Evolutionary conservation across 2,888 invertebrate species (phyloP).

Genomic region (Hydraecia micacea): DNA sequence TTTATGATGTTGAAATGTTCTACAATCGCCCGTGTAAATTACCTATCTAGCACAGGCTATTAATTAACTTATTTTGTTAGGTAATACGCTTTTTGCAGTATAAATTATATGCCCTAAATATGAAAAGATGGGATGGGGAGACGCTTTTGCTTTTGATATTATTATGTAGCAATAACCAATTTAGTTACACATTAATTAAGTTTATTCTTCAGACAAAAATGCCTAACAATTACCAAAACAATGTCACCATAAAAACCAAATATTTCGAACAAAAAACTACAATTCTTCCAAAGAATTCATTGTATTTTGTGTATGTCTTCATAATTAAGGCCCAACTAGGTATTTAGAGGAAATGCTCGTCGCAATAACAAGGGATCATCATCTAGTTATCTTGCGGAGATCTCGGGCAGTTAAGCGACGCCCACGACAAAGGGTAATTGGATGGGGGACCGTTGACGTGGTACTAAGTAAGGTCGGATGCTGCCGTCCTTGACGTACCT

Average conservation of each 20-base stretch:
- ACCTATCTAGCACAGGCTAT: conserved; percentile 21
- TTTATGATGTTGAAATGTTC: conserved; percentile 38
- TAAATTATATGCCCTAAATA: neutral
- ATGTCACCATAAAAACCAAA: conserved; percentile 14
- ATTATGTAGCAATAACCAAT: neutral
- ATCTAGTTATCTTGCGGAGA: conserved; percentile 61
- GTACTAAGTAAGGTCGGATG: conserved; percentile 40
- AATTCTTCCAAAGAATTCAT: conserved; percentile 25
- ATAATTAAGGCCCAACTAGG: conserved; percentile 51
- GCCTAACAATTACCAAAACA: conserved; percentile 31
- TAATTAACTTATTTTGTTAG: conserved; percentile 20
- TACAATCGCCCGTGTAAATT: conserved; percentile 29
- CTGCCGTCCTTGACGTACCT: conserved; percentile 41
- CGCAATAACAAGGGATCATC: conserved; percentile 54
- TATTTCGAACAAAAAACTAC: conserved; percentile 21
- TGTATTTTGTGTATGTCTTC: conserved; percentile 41
- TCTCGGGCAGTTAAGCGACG: conserved; percentile 60
- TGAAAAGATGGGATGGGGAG: neutral
- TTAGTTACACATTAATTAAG: neutral
- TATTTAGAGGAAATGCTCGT: conserved; percentile 55
- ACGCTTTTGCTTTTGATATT: neutral
- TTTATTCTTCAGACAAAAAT: conserved; percentile 26
- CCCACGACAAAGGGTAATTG: conserved; percentile 65
- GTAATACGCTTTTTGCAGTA: conserved; percentile 10
- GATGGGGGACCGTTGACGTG: conserved; percentile 51